A percentile compares a stretch with the other conserved stretches of the same genome.
Conservation (phyloP, 1,140 invertebrate species). For the Coenobita brevimanus region DNA sequence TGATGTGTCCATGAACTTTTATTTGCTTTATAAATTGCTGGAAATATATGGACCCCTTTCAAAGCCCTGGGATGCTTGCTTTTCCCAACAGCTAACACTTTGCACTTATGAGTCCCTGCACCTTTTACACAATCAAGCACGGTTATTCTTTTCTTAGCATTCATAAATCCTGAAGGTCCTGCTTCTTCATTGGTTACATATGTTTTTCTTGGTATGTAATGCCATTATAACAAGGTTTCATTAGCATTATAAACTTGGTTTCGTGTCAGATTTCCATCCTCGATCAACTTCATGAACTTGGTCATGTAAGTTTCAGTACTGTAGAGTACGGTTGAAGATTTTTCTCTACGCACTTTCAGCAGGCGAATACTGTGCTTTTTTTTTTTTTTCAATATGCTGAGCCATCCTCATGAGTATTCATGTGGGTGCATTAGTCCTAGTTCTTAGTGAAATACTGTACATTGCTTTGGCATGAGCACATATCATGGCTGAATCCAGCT, state of each 20-base stretch:
- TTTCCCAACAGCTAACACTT: background rate
- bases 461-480: too few relatives aligned
- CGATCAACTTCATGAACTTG: too few relatives aligned
- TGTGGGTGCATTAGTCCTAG: too few relatives aligned
- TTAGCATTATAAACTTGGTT: constrained; percentile 32
- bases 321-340: too few relatives aligned
- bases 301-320: too few relatives aligned
- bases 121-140: constrained; percentile 11
- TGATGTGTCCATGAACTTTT: background rate
- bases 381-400: too few relatives aligned
- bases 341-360: too few relatives aligned
- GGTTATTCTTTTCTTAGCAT: background rate
- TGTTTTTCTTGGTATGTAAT: constrained; percentile 16
- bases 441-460: too few relatives aligned
- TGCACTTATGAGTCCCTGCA: constrained; percentile 13
- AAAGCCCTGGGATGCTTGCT: background rate
- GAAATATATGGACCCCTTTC: background rate
- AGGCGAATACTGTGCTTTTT: too few relatives aligned
- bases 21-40: background rate
- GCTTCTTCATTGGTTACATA: background rate
- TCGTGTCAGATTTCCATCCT: constrained; percentile 1
- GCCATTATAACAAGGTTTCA: constrained; percentile 11
- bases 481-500: too few relatives aligned
- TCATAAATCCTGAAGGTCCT: constrained; percentile 8
- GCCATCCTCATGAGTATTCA: too few relatives aligned